Evolutionary conservation across 2,113 vertebrate genomes (phyloP).

Genomic region (Myotis davidii): DNA sequence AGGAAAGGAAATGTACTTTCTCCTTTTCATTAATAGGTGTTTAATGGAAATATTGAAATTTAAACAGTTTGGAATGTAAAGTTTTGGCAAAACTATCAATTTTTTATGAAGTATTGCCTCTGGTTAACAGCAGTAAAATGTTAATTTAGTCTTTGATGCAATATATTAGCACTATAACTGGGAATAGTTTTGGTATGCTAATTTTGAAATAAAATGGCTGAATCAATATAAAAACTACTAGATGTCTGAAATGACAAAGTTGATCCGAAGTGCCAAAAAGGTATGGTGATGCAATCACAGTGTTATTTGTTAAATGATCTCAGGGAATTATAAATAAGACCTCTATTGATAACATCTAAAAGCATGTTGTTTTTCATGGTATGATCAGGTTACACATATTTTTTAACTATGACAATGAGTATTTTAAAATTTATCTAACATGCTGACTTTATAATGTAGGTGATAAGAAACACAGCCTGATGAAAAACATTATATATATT

Average conservation of each 20-base stretch:
- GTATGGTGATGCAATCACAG: conserved; percentile 54
- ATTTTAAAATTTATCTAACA: conserved; percentile 59
- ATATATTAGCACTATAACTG: conserved; percentile 82
- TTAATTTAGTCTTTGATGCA: conserved; percentile 84
- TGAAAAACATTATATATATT: conserved; percentile 14
- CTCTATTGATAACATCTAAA: not conserved
- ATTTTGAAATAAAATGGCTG: conserved; percentile 78
- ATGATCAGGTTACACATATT: conserved; percentile 42
- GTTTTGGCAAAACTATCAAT: conserved; percentile 72
- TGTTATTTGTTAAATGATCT: conserved; percentile 46
- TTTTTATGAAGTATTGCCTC: conserved; percentile 72
- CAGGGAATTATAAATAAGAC: conserved; percentile 61
- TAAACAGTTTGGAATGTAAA: conserved; percentile 71
- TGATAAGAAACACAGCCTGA: conserved; percentile 20
- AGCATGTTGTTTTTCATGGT: not conserved
- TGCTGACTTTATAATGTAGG: conserved; percentile 44
- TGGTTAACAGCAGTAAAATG: conserved; percentile 82
- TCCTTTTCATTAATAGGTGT: conserved; percentile 46
- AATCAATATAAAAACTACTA: conserved; percentile 80
- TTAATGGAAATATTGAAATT: conserved; percentile 68
- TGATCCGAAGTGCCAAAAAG: conserved; percentile 74
- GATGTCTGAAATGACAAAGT: conserved; percentile 75
- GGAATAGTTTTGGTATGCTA: conserved; percentile 80
- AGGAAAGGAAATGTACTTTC: not conserved
- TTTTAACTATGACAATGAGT: conserved; percentile 33